phyloP scores from a whole-genome alignment of 2,113 vertebrate species.

The Otolemur garnettii region DNA sequence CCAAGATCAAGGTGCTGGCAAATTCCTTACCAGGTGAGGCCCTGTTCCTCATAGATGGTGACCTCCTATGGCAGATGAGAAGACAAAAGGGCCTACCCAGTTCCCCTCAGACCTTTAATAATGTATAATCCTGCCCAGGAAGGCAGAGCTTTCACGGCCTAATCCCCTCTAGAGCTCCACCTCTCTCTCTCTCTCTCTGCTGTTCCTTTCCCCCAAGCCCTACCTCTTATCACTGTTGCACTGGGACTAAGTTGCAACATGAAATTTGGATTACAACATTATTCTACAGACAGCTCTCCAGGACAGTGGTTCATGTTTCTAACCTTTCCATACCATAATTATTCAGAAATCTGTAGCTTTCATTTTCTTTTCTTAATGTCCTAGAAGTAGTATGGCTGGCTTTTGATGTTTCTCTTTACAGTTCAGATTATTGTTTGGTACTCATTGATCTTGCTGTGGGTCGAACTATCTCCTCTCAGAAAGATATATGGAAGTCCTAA shows the following conservation, averaged over 20 bases:
- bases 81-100: neutral
- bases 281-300: neutral
- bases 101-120: neutral
- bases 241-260: neutral
- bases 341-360: neutral
- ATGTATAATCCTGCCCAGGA: neutral
- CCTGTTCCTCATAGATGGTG: neutral
- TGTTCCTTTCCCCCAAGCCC: too few species aligned
- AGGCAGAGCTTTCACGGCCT: neutral
- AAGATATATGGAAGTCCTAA: neutral
- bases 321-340: neutral
- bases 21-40: neutral
- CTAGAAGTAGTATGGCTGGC: neutral
- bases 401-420: neutral
- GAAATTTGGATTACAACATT: neutral
- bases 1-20: too few species aligned
- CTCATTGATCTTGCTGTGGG: neutral
- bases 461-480: neutral
- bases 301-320: neutral
- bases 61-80: neutral
- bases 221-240: neutral
- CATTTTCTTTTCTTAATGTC: neutral
- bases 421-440: neutral
- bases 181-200: too few species aligned
- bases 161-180: neutral